phyloP scores from a whole-genome alignment of 1,140 invertebrate genomes.

The Conus ventricosus region DNA sequence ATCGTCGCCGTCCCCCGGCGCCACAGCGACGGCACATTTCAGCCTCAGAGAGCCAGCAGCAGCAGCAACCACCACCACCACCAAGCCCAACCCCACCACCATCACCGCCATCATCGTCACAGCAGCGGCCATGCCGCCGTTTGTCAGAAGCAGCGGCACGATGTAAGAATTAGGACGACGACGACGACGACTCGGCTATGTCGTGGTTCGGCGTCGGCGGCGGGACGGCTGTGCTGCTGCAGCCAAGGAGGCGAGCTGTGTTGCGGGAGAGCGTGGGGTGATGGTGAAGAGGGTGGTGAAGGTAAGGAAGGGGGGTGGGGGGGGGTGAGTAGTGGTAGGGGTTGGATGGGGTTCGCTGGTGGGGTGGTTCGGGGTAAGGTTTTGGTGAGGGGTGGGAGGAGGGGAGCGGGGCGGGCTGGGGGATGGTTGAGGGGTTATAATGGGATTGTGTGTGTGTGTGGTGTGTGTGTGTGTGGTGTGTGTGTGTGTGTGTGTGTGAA shows the following conservation, averaged over 20 bases:
- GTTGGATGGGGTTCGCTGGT: neutral
- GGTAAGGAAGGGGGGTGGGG: conserved; percentile 9
- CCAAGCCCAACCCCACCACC: no score
- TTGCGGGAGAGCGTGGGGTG: neutral
- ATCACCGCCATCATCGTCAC: no score
- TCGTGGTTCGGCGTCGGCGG: neutral
- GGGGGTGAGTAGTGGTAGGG: conserved; percentile 17
- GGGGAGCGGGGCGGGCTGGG: conserved; percentile 19
- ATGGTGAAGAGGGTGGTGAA: neutral
- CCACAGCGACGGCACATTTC: no score
- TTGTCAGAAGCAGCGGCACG: neutral
- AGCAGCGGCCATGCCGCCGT: neutral
- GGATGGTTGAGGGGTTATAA: neutral
- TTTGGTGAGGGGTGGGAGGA: conserved; percentile 12
- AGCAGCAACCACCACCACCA: no score
- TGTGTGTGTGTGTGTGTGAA: neutral
- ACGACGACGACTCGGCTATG: neutral
- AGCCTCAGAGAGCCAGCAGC: no score
- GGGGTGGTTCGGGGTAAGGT: neutral
- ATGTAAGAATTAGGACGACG: neutral
- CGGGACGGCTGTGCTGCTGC: neutral
- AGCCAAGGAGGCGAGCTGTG: neutral
- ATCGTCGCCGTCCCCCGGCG: no score
- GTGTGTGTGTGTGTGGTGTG: neutral
- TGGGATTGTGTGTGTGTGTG: neutral